A percentile compares a stretch with the other conserved stretches of the same genome.
phyloP scores from a whole-genome alignment of 2,888 invertebrate species.

The Drosophila neutralis region DNA sequence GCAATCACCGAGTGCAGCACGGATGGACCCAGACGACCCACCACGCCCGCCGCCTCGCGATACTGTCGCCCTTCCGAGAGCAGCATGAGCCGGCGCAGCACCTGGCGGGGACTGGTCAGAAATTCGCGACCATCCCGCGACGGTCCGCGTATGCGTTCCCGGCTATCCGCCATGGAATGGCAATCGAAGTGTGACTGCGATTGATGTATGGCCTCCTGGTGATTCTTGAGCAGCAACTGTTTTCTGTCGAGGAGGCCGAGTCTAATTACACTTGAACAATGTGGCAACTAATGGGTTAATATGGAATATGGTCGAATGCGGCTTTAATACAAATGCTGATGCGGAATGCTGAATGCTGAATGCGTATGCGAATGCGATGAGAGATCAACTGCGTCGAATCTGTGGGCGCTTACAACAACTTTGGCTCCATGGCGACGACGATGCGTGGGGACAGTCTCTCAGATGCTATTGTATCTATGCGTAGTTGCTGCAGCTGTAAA shows the following conservation, averaged over 20 bases:
- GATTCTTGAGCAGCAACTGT: constrained; percentile 80
- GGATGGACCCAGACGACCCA: constrained; percentile 91
- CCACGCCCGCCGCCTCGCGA: constrained; percentile 94
- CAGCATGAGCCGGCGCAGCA: constrained; percentile 89
- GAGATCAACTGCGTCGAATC: constrained; percentile 41
- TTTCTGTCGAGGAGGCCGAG: constrained; percentile 65
- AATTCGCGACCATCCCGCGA: constrained; percentile 86
- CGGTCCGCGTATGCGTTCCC: constrained; percentile 89
- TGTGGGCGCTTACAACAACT: constrained; percentile 65
- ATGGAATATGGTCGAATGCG: constrained; percentile 42
- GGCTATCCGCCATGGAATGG: constrained; percentile 88
- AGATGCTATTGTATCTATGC: constrained; percentile 29
- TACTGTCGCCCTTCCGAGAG: constrained; percentile 95
- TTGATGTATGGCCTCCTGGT: constrained; percentile 71
- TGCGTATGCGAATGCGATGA: constrained; percentile 42
- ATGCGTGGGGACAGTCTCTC: constrained; percentile 33
- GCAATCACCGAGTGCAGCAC: constrained; percentile 91
- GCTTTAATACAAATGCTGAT: constrained; percentile 56
- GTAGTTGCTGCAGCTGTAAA: constrained; percentile 44
- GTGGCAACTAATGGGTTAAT: constrained; percentile 19
- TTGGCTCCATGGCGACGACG: constrained; percentile 55
- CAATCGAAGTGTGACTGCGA: constrained; percentile 39
- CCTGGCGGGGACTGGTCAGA: constrained; percentile 89
- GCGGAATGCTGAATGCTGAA: constrained; percentile 37
- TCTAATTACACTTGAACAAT: constrained; percentile 45